phyloP scores from a whole-genome alignment of 2,113 vertebrate species.

The Poecilia latipinna region DNA sequence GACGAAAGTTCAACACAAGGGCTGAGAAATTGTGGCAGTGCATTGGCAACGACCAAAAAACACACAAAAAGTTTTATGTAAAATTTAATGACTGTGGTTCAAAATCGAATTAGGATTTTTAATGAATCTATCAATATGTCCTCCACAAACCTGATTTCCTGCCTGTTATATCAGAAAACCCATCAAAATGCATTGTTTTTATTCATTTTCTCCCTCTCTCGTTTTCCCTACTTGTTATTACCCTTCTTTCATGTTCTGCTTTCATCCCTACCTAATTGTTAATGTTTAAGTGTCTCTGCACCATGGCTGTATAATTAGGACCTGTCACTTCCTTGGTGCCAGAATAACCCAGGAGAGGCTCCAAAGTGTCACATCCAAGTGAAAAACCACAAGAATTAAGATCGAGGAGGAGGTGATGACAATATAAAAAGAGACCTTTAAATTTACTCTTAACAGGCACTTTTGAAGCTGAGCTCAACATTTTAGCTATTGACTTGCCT shows the following conservation, averaged over 20 bases:
- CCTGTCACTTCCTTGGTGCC: conserved; percentile 60
- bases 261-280: conserved; percentile 63
- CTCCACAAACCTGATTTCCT: conserved; percentile 23
- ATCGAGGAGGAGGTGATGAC: conserved; percentile 45
- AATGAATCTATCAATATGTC: conserved; percentile 34
- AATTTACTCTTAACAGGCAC: conserved; percentile 57
- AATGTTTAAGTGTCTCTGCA: conserved; percentile 58
- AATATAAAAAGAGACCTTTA: conserved; percentile 53
- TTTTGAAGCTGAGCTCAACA: conserved; percentile 55
- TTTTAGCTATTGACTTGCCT: conserved; percentile 31
- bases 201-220: conserved; percentile 41
- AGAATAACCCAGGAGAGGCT: conserved; percentile 53
- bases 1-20: conserved; percentile 64
- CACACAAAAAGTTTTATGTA: conserved; percentile 52
- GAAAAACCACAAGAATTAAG: conserved; percentile 51
- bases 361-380: conserved; percentile 41
- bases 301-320: conserved; percentile 67
- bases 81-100: conserved; percentile 29
- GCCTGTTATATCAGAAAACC: conserved; percentile 31
- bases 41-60: conserved; percentile 54
- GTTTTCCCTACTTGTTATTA: conserved; percentile 17
- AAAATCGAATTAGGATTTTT: conserved; percentile 49
- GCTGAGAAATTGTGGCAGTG: conserved; percentile 50
- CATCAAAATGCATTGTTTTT: not conserved
- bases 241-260: conserved; percentile 49